Evolutionary conservation across 2,113 vertebrate genomes (phyloP), one percentile per base, ranked within the genome.

Genomic region (Chloropsis hardwickii): DNA sequence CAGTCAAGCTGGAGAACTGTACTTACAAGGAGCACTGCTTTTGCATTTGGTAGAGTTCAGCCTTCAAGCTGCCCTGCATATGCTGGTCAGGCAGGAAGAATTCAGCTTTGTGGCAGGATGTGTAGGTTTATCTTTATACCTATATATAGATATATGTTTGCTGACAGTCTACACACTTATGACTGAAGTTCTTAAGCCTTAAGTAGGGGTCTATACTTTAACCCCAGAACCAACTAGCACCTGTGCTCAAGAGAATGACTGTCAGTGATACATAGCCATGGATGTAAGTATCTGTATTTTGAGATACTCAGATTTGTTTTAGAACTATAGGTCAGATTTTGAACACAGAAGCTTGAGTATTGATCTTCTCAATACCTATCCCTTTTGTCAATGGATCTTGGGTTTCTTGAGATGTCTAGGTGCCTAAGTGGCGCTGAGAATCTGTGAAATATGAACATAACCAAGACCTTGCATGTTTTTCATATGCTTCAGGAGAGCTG

Each of bases 11-110:
- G 35, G 93, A 70, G 4, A 40, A 6, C 21, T 2, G 1, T 21
- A 18, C 8, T 70, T 67, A 10, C 0, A 1, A 66, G 14, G 40
- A 92, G 13, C 17, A 22, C 11, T 53, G 29, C 23, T 81, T 66
- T 33, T 88, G 20, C 9, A 3, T 84, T 88, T 47, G 6, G 21
- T 53, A 47, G 23, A 45, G 20, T 8, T 50, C 20, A 42, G 35
- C 18, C 50, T 76, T 53, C 1, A 1, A 57, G n/a, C 18, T 71
- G 29, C 5, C 48, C 25, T 77, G 2, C 1, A 0, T 58, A 22
- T 31, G 22, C 14, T 35, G 23, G 5, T 14, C 37, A 37, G 33
- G 11, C 27, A 81, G 77, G 48, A 71, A 53, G 7, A 51, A 33
- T 35, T 72, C 14, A 61, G 7, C 11, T 76, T 57, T 67, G 11